Base-by-base conservation (phyloP, 2,113 vertebrate genomes). In the Erpornis zantholeuca region DNA sequence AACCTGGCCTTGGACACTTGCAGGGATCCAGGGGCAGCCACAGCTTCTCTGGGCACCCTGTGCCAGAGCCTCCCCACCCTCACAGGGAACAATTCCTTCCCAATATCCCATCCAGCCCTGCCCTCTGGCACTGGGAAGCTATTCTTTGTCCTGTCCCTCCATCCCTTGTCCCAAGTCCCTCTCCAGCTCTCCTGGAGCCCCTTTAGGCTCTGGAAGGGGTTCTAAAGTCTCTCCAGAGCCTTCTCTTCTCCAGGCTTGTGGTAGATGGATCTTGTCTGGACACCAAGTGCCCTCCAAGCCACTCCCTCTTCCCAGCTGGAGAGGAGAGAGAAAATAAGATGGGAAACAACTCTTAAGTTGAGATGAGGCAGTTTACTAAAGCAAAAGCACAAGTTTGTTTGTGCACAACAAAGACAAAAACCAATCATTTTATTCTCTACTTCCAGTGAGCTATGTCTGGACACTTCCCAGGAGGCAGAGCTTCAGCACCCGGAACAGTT, bases 151-250 rank as follows among this genome's bases (percentile, higher is more conserved):
- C 36, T 73, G 52, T 44, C 15, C 1, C 27, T 44, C 33, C 52
- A 57, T 0, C 1, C 31, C 15, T 44, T 65, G 2, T 33, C 44
- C 7, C 10, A 2, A 24, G 18, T 44, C 8, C 7, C 33, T 50
- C 44, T 59, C 23, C 77, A 73, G 36, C 44, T 88, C 68, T 65
- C 10, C 17, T 88, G 60, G 60, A 52, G 22, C 10, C 6, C 7
- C 9, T 57, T 50, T 23, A 28, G 27, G 23, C 15, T 0, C 15
- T 44, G 44, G 5, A 28, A 73, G 12, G 15, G 15, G 15, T 16
- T 56, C 25, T 44, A 0, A 65, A 0, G 2, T 64, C 42, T 80
- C 42, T 8, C 66, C 2, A 4, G 31, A 56, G 1, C 42, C 35
- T 56, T 72, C 25, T 65, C 25, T 27, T 81, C 13, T 36, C 42